A percentile compares a stretch with the other conserved stretches of the same genome.
These are phyloP conservation scores for Imbricaverruca yamaguchii DNA, from an alignment of 2,888 invertebrate genomes.

Conservation along the genomic window DNA sequence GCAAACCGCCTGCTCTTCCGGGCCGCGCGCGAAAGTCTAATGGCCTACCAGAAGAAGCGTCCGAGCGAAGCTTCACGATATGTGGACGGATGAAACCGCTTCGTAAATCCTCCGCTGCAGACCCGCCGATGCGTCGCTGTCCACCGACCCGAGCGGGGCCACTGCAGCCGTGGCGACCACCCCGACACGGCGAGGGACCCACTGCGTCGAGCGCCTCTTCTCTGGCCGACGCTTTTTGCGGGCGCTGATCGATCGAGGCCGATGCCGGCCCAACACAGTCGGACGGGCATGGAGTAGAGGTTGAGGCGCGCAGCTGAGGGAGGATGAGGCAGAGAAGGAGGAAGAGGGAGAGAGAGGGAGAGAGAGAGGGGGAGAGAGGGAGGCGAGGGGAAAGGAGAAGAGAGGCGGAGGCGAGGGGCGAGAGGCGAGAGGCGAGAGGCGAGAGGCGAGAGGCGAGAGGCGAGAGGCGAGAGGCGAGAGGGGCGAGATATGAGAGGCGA, in stretches of 20 bases:
- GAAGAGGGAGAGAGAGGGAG: background rate
- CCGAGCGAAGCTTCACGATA: background rate
- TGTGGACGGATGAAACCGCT: background rate
- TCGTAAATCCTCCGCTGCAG: slow-evolving; percentile 12
- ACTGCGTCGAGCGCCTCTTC: background rate
- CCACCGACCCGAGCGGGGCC: background rate
- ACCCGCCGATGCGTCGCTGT: background rate
- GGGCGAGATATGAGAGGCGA: too few relatives aligned
- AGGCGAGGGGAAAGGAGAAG: background rate
- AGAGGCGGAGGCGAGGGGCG: too few relatives aligned
- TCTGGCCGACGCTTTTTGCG: background rate
- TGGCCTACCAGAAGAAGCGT: background rate
- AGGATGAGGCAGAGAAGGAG: background rate
- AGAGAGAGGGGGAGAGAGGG: background rate
- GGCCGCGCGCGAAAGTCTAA: slow-evolving; percentile 3
- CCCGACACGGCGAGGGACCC: background rate
- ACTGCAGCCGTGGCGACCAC: background rate
- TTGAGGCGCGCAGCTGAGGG: background rate
- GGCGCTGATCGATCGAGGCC: background rate
- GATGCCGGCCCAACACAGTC: background rate
- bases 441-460: too few relatives aligned
- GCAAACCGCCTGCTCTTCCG: too few relatives aligned
- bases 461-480: too few relatives aligned
- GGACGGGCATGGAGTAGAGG: background rate
- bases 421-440: too few relatives aligned